These are phyloP conservation scores for Potorous gilbertii DNA, from an alignment of 2,797 vertebrate genomes.

Conservation along the genomic window DNA sequence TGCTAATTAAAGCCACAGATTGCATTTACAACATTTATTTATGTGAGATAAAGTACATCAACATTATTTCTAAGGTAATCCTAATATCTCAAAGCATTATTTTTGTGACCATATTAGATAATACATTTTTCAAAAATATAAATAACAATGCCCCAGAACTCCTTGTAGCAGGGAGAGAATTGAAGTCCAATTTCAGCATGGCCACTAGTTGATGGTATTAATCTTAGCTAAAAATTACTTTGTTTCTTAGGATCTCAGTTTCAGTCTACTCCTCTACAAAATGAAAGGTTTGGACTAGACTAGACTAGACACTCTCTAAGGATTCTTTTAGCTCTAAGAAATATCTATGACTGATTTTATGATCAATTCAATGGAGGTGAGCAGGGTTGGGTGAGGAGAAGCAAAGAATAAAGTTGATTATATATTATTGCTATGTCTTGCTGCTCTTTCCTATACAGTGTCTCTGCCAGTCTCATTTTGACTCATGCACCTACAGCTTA, in stretches of 20 bases:
- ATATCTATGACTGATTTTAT: not conserved
- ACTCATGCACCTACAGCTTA: not conserved
- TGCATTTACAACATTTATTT: not conserved
- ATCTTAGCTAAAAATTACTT: not conserved
- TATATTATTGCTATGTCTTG: not conserved
- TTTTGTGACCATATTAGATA: not conserved
- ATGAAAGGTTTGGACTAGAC: not conserved
- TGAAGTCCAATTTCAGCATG: not conserved
- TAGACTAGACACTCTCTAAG: not conserved
- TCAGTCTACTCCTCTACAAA: not conserved
- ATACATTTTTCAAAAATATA: not conserved
- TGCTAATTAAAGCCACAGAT: not conserved
- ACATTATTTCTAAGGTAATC: not conserved
- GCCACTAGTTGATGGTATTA: not conserved
- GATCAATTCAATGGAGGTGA: not conserved
- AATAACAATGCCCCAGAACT: not conserved
- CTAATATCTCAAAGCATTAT: not conserved
- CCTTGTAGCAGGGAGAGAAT: not conserved
- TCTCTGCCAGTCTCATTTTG: not conserved
- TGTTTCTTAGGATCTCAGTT: not conserved
- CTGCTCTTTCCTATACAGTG: not conserved
- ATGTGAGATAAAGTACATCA: not conserved
- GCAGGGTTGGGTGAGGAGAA: not conserved
- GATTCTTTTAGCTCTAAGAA: not conserved
- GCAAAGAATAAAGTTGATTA: not conserved